Percentiles rank a stretch among this genome's conserved stretches.
phyloP scores from a whole-genome alignment of 1,140 invertebrate species.

The Caenorhabditis briggsae region DNA sequence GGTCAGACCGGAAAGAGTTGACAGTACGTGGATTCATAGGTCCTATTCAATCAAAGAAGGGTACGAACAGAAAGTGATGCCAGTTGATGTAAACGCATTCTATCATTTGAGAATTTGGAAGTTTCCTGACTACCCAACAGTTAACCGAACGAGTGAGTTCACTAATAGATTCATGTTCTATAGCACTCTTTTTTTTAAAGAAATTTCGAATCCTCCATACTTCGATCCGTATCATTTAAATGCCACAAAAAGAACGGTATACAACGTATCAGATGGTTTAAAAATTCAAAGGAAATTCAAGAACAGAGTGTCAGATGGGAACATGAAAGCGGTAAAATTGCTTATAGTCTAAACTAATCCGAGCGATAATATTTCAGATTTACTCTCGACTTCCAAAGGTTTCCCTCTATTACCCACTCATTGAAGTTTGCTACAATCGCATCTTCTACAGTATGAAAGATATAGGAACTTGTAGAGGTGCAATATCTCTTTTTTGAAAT shows the following conservation, averaged over 20 bases:
- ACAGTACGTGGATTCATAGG: slow-evolving; percentile 59
- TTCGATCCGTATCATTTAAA: slow-evolving; percentile 41
- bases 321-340: background rate
- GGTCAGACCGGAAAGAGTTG: slow-evolving; percentile 52
- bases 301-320: background rate
- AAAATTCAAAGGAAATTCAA: slow-evolving; percentile 51
- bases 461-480: slow-evolving; percentile 25
- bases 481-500: background rate
- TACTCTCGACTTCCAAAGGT: slow-evolving; percentile 63
- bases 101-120: slow-evolving; percentile 58
- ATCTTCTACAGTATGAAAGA: slow-evolving; percentile 70
- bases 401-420: slow-evolving; percentile 69
- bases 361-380: background rate
- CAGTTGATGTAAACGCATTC: slow-evolving; percentile 51
- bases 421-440: slow-evolving; percentile 72
- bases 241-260: slow-evolving; percentile 18
- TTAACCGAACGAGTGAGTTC: slow-evolving; percentile 3
- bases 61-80: slow-evolving; percentile 50
- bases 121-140: background rate
- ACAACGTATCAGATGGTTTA: slow-evolving; percentile 21
- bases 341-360: background rate
- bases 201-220: slow-evolving; percentile 38
- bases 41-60: slow-evolving; percentile 41
- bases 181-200: background rate
- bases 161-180: background rate